Percentiles rank a stretch among this genome's conserved stretches.
Conservation (phyloP, 2,888 invertebrate species). For the Apamea anceps region DNA sequence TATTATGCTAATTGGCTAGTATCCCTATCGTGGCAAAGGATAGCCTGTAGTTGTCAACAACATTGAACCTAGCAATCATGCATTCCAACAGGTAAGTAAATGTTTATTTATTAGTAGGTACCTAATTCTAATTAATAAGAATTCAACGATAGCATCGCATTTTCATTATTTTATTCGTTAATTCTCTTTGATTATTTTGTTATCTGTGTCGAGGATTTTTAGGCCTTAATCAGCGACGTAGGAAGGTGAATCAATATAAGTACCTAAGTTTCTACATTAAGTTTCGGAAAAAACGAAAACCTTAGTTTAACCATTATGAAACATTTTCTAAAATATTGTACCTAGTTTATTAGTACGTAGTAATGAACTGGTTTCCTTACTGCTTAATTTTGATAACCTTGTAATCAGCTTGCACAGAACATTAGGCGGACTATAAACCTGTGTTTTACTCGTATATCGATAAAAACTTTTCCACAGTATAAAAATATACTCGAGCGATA, state of each 20-base stretch:
- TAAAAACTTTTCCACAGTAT: constrained; percentile 27
- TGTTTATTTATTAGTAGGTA: neutral
- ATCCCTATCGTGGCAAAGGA: constrained; percentile 1
- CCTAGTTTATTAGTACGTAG: neutral
- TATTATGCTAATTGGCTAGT: constrained; percentile 12
- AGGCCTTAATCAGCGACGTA: neutral
- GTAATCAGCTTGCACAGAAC: constrained; percentile 27
- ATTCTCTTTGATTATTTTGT: constrained; percentile 12
- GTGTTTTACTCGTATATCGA: neutral
- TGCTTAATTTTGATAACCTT: constrained; percentile 27
- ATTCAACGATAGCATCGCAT: constrained; percentile 13
- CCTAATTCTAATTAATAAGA: constrained; percentile 9
- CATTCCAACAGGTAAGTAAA: constrained; percentile 14
- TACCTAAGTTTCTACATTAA: neutral
- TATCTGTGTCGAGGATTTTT: constrained; percentile 25
- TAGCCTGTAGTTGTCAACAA: constrained; percentile 8
- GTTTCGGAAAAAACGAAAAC: neutral
- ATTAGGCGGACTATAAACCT: constrained; percentile 12
- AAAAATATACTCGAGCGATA: constrained; percentile 19
- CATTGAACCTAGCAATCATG: constrained; percentile 19
- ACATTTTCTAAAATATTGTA: constrained; percentile 13
- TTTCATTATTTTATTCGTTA: constrained; percentile 27
- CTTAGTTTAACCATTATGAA: neutral
- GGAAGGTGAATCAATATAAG: neutral
- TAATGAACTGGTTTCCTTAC: constrained; percentile 26